Conservation (phyloP, 2,888 invertebrate species). For the Pherbina coryleti region DNA sequence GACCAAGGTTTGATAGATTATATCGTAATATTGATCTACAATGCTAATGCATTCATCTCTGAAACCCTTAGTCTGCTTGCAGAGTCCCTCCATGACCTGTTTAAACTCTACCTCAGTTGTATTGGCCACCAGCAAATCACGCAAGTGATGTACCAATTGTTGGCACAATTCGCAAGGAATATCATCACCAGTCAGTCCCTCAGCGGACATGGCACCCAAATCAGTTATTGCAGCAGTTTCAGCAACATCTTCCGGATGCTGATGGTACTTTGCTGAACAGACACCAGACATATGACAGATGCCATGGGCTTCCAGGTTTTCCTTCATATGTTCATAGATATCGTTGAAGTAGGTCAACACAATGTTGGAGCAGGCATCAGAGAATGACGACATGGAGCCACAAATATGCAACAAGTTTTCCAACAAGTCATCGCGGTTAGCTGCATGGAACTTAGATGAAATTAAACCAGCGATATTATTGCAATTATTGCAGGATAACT, state of each 20-base stretch:
- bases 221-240: slow-evolving; percentile 73
- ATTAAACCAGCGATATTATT: slow-evolving; percentile 60
- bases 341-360: slow-evolving; percentile 81
- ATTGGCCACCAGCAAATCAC: slow-evolving; percentile 84
- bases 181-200: slow-evolving; percentile 70
- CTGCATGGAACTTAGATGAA: slow-evolving; percentile 61
- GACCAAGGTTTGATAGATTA: slow-evolving; percentile 79
- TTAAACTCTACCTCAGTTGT: slow-evolving; percentile 88
- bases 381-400: slow-evolving; percentile 78
- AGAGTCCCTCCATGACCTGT: slow-evolving; percentile 81
- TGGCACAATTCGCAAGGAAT: slow-evolving; percentile 89
- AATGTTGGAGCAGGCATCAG: slow-evolving; percentile 84
- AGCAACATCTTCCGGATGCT: slow-evolving; percentile 73
- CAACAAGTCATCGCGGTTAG: slow-evolving; percentile 64
- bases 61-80: slow-evolving; percentile 83
- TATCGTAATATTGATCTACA: slow-evolving; percentile 83
- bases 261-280: slow-evolving; percentile 76
- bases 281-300: slow-evolving; percentile 84
- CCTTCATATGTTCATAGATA: slow-evolving; percentile 75
- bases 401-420: slow-evolving; percentile 73
- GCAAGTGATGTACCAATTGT: slow-evolving; percentile 83
- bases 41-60: slow-evolving; percentile 80
- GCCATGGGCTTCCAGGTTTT: slow-evolving; percentile 75
- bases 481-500: slow-evolving; percentile 56
- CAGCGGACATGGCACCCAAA: slow-evolving; percentile 37